Evolutionary conservation across 2,888 invertebrate species (phyloP), one percentile per base, ranked within the genome.

Genomic region (Plebejus anna): DNA sequence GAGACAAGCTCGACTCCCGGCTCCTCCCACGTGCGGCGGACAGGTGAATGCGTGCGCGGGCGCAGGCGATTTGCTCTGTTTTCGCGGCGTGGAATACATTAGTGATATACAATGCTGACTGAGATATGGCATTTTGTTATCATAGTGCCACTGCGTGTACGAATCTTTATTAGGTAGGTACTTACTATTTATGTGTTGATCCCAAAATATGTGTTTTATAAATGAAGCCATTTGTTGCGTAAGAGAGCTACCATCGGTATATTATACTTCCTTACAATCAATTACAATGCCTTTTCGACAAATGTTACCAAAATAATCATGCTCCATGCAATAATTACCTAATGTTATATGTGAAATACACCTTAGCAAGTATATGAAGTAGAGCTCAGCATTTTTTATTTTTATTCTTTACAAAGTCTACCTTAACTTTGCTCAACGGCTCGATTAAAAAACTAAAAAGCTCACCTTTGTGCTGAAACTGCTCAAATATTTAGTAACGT

Each of bases 1-100:
- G 61, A 22, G 66, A 66, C 66, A 32, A 36, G 61, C 28, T 22
- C 61, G 66, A 36, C 66, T 66, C 66, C 82, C 88, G 84, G 2
- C 87, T 89, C 90, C 92, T 91, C 91, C 89, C 89, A 87, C 88
- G 89, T 89, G 90, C 90, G 85, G 85, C 82, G 84, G 94, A 92
- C 92, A 92, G 92, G 92, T 92, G 93, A 92, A 92, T 93, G 92
- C 76, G 76, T 73, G 73, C 91, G 86, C 87, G 86, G 85, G 87
- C 88, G 88, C 88, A 87, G 87, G 83, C 80, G 81, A 57, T 76
- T 87, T 88, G 87, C 84, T 89, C 88, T 86, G 85, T 87, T 89
- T 89, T 85, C 86, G 82, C 83, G 84, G 83, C 85, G 82, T 84
- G 85, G 89, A 89, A 89, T 90, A 88, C 85, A 86, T 88, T 89